Evolutionary conservation across 1,140 invertebrate genomes (phyloP).

Genomic region (Solenopsis fugax): DNA sequence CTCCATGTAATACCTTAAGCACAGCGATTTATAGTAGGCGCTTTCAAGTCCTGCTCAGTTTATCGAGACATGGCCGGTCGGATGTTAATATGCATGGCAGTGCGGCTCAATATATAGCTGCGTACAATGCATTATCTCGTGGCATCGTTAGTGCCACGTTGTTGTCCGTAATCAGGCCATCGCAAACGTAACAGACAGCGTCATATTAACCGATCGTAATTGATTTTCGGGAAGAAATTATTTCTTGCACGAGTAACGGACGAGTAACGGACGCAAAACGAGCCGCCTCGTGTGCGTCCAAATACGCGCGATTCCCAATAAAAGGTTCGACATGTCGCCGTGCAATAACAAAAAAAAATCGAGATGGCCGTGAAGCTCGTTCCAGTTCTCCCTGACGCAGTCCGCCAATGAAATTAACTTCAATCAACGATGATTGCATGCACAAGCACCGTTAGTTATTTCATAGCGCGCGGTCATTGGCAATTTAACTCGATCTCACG

Average conservation of each 20-base stretch:
- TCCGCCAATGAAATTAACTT: constrained; percentile 35
- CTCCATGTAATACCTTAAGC: background rate
- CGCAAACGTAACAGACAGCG: constrained; percentile 29
- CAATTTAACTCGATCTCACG: constrained; percentile 19
- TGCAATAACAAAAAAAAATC: constrained; percentile 1
- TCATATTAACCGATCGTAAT: constrained; percentile 41
- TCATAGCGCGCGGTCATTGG: constrained; percentile 23
- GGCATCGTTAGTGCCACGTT: constrained; percentile 42
- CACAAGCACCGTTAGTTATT: constrained; percentile 43
- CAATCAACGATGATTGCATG: constrained; percentile 40
- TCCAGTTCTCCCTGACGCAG: background rate
- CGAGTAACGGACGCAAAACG: background rate
- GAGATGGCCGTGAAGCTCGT: background rate
- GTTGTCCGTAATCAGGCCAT: constrained; percentile 50
- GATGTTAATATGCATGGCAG: constrained; percentile 41
- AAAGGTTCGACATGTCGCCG: background rate
- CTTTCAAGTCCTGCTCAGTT: background rate
- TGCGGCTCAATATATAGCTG: constrained; percentile 9
- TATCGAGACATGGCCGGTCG: constrained; percentile 33
- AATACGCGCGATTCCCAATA: background rate
- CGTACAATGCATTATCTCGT: constrained; percentile 41
- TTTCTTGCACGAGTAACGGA: background rate
- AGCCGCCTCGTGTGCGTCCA: background rate
- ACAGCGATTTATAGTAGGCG: background rate
- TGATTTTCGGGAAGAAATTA: constrained; percentile 38